phyloP scores from a whole-genome alignment of 2,113 vertebrate genomes.

The Pionites leucogaster region DNA sequence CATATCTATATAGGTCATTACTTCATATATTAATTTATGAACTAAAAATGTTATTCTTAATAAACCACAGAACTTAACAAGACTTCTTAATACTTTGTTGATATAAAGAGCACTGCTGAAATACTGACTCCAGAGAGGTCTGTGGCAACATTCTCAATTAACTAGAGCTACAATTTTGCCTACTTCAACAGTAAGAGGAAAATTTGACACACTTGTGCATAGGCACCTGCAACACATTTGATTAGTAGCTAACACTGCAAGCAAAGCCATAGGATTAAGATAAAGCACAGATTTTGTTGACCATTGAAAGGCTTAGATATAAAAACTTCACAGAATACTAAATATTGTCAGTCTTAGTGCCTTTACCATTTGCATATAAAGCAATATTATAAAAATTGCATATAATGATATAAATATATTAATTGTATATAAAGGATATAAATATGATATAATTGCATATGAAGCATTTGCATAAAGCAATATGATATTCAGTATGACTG shows the following conservation, averaged over 20 bases:
- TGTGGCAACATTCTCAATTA: background rate
- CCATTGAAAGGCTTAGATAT: background rate
- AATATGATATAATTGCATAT: background rate
- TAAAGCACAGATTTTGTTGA: background rate
- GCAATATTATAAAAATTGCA: background rate
- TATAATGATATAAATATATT: background rate
- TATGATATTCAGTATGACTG: background rate
- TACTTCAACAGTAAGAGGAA: background rate
- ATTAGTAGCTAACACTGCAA: background rate
- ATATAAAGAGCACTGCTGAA: background rate
- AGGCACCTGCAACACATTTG: background rate
- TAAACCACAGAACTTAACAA: background rate
- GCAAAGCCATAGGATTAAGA: background rate
- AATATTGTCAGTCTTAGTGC: background rate
- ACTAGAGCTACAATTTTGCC: background rate
- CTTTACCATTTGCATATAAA: background rate
- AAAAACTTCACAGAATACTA: background rate
- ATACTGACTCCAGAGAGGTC: background rate
- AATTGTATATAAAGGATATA: background rate
- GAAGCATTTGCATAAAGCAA: background rate
- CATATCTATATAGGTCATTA: background rate
- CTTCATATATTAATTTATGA: background rate
- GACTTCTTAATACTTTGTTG: background rate
- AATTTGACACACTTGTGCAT: background rate
- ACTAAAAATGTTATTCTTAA: background rate